Evolutionary conservation across 2,113 vertebrate species (phyloP).

Genomic region (Catagonus wagneri): DNA sequence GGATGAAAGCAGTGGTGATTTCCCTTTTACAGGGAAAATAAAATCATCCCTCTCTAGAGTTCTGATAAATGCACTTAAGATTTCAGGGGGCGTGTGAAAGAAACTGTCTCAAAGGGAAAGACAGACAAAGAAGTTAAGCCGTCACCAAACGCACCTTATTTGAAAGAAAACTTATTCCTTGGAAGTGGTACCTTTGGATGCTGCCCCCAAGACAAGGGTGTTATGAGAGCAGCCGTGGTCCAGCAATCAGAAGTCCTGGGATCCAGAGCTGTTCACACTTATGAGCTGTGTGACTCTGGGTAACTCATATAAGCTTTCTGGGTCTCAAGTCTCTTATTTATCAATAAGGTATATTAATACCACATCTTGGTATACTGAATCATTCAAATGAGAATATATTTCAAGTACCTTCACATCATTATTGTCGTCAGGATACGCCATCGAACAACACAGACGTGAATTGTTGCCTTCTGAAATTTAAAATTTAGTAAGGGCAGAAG

Average conservation of each 20-base stretch:
- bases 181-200: background rate
- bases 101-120: background rate
- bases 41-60: slow-evolving; percentile 39
- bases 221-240: background rate
- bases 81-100: background rate
- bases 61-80: background rate
- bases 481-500: background rate
- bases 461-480: background rate
- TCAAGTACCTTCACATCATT: background rate
- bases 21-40: slow-evolving; percentile 59
- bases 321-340: background rate
- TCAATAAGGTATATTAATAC: background rate
- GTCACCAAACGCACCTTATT: background rate
- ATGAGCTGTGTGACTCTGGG: background rate
- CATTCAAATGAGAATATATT: background rate
- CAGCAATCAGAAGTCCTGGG: background rate
- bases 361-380: background rate
- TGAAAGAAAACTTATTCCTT: background rate
- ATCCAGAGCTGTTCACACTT: background rate
- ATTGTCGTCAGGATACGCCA: background rate
- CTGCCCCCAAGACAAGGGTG: background rate
- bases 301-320: background rate
- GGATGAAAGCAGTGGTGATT: slow-evolving; percentile 51
- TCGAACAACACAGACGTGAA: background rate
- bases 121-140: background rate